A percentile compares a stretch with the other conserved stretches of the same genome.
phyloP scores from a whole-genome alignment of 2,888 invertebrate genomes.

The Meteorus colon region DNA sequence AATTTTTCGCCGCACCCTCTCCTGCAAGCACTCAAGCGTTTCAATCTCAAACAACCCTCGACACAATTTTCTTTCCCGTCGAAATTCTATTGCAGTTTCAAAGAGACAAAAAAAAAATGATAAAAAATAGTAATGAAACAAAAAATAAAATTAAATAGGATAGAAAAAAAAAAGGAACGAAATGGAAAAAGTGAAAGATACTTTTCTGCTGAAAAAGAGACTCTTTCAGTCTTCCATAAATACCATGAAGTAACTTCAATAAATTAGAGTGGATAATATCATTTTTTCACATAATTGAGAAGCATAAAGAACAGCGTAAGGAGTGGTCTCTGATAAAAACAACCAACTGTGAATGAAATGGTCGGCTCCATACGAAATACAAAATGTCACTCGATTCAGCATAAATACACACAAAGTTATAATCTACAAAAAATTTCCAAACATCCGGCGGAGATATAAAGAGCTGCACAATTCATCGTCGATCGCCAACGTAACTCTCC shows the following conservation, averaged over 20 bases:
- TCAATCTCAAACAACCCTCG: constrained; percentile 21
- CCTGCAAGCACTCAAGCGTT: background rate
- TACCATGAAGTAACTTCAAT: no score
- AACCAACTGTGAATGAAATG: background rate
- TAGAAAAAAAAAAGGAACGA: no score
- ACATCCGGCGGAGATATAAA: constrained; percentile 5
- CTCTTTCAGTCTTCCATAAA: no score
- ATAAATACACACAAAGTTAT: background rate
- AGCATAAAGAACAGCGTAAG: background rate
- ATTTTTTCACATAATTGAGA: background rate
- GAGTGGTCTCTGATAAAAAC: background rate
- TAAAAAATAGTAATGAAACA: no score
- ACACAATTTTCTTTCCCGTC: background rate
- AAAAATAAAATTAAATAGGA: no score
- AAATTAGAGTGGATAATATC: no score
- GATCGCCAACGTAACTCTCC: constrained; percentile 34
- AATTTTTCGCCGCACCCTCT: constrained; percentile 22
- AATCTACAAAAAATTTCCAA: background rate
- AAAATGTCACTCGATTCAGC: background rate
- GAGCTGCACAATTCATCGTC: background rate
- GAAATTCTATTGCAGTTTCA: background rate
- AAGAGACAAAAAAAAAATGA: background rate
- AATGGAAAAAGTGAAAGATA: no score
- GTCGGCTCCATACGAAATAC: background rate
- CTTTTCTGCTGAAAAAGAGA: no score